phyloP scores from a whole-genome alignment of 1,140 invertebrate species.

The Asbolus verrucosus region DNA sequence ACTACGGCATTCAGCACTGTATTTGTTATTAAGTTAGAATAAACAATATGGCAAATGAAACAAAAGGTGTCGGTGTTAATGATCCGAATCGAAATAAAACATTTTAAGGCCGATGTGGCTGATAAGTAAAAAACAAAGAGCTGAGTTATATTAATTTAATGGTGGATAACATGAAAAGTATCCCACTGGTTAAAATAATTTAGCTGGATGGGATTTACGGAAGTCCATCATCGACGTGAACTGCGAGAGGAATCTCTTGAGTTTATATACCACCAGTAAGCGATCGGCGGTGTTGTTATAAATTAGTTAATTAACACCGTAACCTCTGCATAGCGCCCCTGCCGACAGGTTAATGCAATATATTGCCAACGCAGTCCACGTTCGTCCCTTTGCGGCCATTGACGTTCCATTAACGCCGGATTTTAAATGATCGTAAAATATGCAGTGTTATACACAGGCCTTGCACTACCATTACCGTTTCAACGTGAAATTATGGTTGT shows the following conservation, averaged over 20 bases:
- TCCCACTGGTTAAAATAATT: conserved; percentile 51
- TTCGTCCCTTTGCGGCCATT: conserved; percentile 30
- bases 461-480: too few species aligned
- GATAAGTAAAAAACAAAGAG: conserved; percentile 25
- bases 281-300: conserved; percentile 50
- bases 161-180: conserved; percentile 43
- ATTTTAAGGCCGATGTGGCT: conserved; percentile 5
- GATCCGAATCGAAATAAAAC: conserved; percentile 34
- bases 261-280: conserved; percentile 27
- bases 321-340: conserved; percentile 53
- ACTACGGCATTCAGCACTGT: neutral
- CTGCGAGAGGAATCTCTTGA: conserved; percentile 2
- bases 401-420: conserved; percentile 3
- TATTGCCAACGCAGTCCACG: conserved; percentile 44
- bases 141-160: conserved; percentile 38
- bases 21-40: conserved; percentile 34
- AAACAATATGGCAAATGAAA: conserved; percentile 16
- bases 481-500: too few species aligned
- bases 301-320: conserved; percentile 56
- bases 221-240: conserved; percentile 41
- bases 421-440: too few species aligned
- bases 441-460: too few species aligned
- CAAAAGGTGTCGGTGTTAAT: conserved; percentile 32
- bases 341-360: conserved; percentile 54
- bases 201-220: conserved; percentile 40